Evolutionary conservation across 37 sponge, comb jelly and placozoan species (phyloP), one percentile per base, ranked within the genome.

Genomic region (Oscarella lobularis): DNA sequence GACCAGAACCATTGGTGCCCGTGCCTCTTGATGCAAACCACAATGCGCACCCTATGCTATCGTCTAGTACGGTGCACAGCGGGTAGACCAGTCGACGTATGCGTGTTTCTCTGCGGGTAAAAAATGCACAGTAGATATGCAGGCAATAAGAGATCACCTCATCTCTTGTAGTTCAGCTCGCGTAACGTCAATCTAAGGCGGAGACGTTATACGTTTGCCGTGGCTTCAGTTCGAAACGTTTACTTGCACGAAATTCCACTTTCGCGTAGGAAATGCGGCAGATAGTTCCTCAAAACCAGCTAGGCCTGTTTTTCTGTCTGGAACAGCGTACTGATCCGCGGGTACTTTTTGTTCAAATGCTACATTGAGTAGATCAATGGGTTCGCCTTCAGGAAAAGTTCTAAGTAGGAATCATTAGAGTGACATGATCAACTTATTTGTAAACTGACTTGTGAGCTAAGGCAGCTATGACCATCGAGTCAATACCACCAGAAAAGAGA

Each of bases 21-120:
- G 33, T 30, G 6, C 99, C 99, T 40, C 89, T 38, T 35, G 99
- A 91, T 40, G 87, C 92, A 80, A 98, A 94, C 99, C 99, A 98
- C 66, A 98, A 75, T 2, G 99, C 95, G 83, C 95, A 91, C 9
- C 99, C 99, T 14, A 98, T 88, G 71, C 99, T 98, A 80, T 98
- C 99, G 80, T 98, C 99, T 67, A 98, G 75, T 1, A 98, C 95
- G 31, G 99, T 90, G 39, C 71, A 73, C 69, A 86, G 76, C 2
- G 99, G 99, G 67, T 91, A 85, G 20, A 98, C 80, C 36, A 94
- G 75, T 20, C 91, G 92, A 36, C 81, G 67, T 31, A 94, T 80
- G 67, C 78, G 73, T 4, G 77, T 70, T 29, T 83, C 73, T 35
- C 93, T 83, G 33, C 35, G 60, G 9, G n/a, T n/a, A n/a, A n/a